Evolutionary conservation across 1,140 invertebrate genomes (phyloP), one percentile per base, ranked within the genome.

Genomic region (Cyclargus thomasi): DNA sequence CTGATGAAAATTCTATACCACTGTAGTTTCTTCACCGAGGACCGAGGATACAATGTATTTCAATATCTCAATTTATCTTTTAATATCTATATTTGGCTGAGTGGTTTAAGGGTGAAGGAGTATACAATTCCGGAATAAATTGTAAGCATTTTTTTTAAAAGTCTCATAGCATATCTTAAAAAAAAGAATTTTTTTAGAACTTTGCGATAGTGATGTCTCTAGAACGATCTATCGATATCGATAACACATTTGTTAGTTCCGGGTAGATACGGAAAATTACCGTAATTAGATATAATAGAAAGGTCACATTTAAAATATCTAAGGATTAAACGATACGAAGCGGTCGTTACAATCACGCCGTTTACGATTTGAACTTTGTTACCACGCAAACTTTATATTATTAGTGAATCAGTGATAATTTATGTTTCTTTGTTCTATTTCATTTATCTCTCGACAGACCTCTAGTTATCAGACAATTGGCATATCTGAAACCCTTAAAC

Each of bases 191-290:
- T 47, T 47, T 47, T 47, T 14, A 47, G 8, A 14, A 11, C 39
- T 47, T 47, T 47, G 14, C 11, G 39, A 47, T 47, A 47, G 39
- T 14, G 39, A 47, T 16, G 39, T 47, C 39, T 47, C 39, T 2
- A 47, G 39, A 14, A 47, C 10, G 3, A 47, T 47, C 39, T 47
- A 14, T 47, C 39, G 39, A 47, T 47, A 47, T 47, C 39, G 39
- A 47, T 47, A 47, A 47, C 7, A 8, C 1, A 55, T 55, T 55
- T 29, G 5, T 2, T 5, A 55, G 23, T 63, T 63, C 35, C 62
- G 35, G 23, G 62, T 29, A 29, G 62, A 63, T 63, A 63, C 16
- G 29, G 62, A 63, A 36, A 18, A 36, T 35, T 23, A n/a, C 11
- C 0, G 29, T 47, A 39, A 39, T 39, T 11, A 11, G 11, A 11